Evolutionary conservation across 2,888 invertebrate species (phyloP), one percentile per base, ranked within the genome.

Genomic region (Phyto melanocephala): DNA sequence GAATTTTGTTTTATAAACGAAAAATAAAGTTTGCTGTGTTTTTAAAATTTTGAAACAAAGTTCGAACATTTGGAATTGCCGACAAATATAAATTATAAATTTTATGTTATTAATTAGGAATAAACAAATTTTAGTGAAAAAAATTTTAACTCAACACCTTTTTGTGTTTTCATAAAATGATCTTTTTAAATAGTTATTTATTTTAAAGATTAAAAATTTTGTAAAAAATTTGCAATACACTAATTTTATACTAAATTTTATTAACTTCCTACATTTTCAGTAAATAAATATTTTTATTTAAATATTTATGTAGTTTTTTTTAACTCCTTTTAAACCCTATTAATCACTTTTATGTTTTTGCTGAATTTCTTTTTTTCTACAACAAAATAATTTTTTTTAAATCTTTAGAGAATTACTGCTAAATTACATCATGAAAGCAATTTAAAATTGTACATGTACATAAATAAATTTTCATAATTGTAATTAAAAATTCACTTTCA

Each of bases 401-500:
- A 45, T 52, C 76, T 24, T 58, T 24, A 15, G 76, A 47, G 68
- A 60, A 22, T 76, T 28, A 4, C 11, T 24, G 17, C 24, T 7
- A 50, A 24, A 37, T 62, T 40, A 20, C 15, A 40, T 35, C 24
- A 28, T 40, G 17, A 60, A 17, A 52, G 33, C 54, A 62, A 62
- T 52, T 37, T n/a, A 62, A 62, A 62, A 11, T 28, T 28, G 28
- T 28, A 28, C 28, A 28, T 28, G 3, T 40, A 7, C 50, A 50
- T 54, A 22, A 10, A 45, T 42, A 15, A 54, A 13, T 54, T 62
- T 67, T 58, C 37, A 76, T 52, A 60, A 68, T n/a, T 17, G 15
- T 65, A 65, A 75, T 76, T 68, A 68, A 60, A 76, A 68, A 76
- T 68, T 76, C 68, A 52, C 60, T 76, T 68, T 68, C 42, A 68